Evolutionary conservation across 2,797 vertebrate species (phyloP), one percentile per base, ranked within the genome.

Genomic region (Antrozous pallidus): DNA sequence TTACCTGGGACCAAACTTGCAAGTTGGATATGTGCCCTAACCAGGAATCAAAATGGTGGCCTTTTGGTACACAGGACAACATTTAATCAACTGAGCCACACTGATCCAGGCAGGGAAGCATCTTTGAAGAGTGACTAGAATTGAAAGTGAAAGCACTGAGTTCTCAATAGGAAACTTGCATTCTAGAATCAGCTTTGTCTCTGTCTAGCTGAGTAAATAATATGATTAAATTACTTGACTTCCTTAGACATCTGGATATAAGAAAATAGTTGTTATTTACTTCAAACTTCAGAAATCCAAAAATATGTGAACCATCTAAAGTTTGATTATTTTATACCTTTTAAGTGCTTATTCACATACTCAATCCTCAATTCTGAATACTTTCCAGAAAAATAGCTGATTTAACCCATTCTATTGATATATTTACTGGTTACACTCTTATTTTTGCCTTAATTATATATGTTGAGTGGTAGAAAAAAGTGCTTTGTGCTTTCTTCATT

Each of bases 261-360:
- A 92, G 54, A 67, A 63, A 85, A 79, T 91, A 28, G 20, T 80
- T 58, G 67, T 22, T 93, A 71, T 87, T 93, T 82, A 58, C 33
- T 45, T 82, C 36, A 81, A 67, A 86, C 67, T 85, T 81, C 54
- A 81, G 65, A 74, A 82, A 36, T 61, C 14, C 75, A 3, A 74
- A 13, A 70, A 49, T 51, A 31, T 65, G 17, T 71, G 42, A 94
- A 73, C 26, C 8, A 63, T 42, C 22, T 85, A 71, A 92, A 33
- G 33, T 71, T 71, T 86, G 33, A 63, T 77, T 90, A 58, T 96
- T 96, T 97, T 58, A 38, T 92, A 79, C 38, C 49, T 95, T 75
- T 84, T 56, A 86, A 38, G 26, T 93, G 28, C 65, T 91, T 69
- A 3, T 73, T 73, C 38, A 65, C 3, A 20, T 10, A 51, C 17